phyloP scores from a whole-genome alignment of 2,113 vertebrate genomes.

The Lophura nycthemera region DNA sequence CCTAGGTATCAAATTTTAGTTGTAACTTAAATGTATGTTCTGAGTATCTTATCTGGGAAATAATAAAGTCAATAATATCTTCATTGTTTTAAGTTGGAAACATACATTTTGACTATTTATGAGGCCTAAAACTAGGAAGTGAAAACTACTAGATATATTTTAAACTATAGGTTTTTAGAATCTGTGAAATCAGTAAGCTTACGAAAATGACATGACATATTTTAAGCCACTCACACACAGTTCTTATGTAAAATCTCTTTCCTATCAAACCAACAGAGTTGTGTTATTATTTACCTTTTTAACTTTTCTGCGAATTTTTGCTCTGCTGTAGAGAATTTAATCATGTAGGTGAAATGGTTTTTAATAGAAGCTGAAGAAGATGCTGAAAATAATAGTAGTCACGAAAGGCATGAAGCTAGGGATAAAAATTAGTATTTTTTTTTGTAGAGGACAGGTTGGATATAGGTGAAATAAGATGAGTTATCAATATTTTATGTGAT shows the following conservation, averaged over 20 bases:
- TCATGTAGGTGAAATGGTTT: not conserved
- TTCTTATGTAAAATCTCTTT: not conserved
- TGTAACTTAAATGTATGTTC: not conserved
- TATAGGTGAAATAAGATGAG: not conserved
- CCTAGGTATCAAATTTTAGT: not conserved
- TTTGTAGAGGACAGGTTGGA: not conserved
- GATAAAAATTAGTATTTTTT: not conserved
- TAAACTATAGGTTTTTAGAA: not conserved
- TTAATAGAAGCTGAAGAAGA: not conserved
- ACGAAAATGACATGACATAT: not conserved
- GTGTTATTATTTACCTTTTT: not conserved
- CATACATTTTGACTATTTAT: not conserved
- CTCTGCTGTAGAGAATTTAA: not conserved
- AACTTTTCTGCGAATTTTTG: not conserved
- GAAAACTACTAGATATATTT: not conserved
- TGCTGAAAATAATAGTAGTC: not conserved
- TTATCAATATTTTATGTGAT: not conserved
- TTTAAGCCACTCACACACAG: not conserved
- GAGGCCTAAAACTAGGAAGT: not conserved
- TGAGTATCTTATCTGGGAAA: not conserved
- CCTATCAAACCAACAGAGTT: not conserved
- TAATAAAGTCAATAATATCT: not conserved
- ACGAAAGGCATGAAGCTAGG: not conserved
- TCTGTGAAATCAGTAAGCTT: not conserved
- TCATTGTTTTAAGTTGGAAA: not conserved